These are phyloP conservation scores for Lytechinus pictus DNA, from an alignment of 35 echinoderm and acorn worm species.

Conservation along the genomic window DNA sequence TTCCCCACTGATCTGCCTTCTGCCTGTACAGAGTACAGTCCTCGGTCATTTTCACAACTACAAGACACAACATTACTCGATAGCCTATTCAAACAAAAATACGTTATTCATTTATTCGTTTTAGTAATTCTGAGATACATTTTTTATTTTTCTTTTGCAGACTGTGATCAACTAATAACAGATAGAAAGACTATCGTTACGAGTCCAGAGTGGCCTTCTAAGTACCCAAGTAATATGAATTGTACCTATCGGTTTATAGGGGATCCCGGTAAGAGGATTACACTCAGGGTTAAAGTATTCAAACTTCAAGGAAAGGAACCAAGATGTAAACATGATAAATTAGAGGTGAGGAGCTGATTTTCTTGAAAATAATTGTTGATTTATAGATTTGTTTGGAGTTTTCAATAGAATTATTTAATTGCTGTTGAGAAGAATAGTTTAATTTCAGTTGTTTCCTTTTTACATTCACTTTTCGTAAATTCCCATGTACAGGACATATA, in stretches of 20 bases:
- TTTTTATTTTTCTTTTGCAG: background rate
- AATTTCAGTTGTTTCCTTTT: too few relatives aligned
- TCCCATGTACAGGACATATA: too few relatives aligned
- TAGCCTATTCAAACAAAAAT: too few relatives aligned
- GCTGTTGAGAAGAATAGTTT: too few relatives aligned
- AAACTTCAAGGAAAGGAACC: constrained; percentile 50
- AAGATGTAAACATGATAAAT: constrained; percentile 41
- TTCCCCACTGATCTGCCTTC: too few relatives aligned
- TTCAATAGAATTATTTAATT: too few relatives aligned
- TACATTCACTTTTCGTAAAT: too few relatives aligned
- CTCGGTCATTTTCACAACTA: too few relatives aligned
- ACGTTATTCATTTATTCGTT: too few relatives aligned
- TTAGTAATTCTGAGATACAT: background rate
- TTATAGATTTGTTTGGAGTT: too few relatives aligned
- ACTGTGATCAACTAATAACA: constrained; percentile 32
- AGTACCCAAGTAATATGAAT: constrained; percentile 26
- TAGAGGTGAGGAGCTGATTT: constrained; percentile 7
- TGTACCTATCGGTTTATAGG: constrained; percentile 40
- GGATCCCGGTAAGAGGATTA: constrained; percentile 6
- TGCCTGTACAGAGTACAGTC: too few relatives aligned
- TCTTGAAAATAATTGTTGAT: background rate
- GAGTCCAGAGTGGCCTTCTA: constrained; percentile 7
- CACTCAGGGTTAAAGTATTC: constrained; percentile 24
- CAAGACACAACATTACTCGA: too few relatives aligned
- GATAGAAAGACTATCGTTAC: constrained; percentile 34